Evolutionary conservation across 2,888 invertebrate species (phyloP).

Genomic region (Taphrorychus bicolor): DNA sequence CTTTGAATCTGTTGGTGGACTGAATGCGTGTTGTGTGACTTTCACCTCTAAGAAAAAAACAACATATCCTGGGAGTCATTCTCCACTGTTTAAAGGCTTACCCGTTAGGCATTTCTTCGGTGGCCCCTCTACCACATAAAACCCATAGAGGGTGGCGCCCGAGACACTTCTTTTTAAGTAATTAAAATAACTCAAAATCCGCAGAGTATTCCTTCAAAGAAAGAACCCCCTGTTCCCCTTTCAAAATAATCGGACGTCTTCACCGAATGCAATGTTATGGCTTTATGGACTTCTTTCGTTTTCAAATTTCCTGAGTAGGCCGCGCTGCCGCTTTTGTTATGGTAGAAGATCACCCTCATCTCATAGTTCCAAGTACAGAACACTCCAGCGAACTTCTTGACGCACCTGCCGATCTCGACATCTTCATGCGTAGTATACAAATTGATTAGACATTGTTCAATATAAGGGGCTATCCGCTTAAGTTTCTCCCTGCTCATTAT

Average conservation of each 20-base stretch:
- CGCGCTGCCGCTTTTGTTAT: constrained; percentile 89
- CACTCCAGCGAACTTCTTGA: constrained; percentile 90
- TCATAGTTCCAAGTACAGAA: constrained; percentile 99
- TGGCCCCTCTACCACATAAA: no score
- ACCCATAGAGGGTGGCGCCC: no score
- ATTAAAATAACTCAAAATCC: no score
- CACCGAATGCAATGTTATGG: constrained; percentile 95
- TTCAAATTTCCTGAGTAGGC: constrained; percentile 89
- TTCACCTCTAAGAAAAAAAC: no score
- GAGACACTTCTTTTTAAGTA: no score
- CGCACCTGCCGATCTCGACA: constrained; percentile 96
- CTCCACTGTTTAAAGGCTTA: no score
- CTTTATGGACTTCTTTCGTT: constrained; percentile 90
- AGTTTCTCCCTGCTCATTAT: constrained; percentile 89
- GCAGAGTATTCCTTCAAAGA: no score
- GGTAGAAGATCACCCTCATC: constrained; percentile 97
- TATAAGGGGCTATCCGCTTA: constrained; percentile 84
- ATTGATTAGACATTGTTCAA: constrained; percentile 89
- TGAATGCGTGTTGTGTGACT: no score
- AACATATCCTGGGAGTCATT: no score
- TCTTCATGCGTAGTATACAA: constrained; percentile 97
- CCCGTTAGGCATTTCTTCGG: no score
- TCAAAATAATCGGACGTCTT: constrained; percentile 89
- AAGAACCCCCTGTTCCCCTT: no score
- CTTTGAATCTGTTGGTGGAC: no score